Base-by-base conservation (phyloP, 2,888 invertebrate genomes). In the Osmoderma eremita region DNA sequence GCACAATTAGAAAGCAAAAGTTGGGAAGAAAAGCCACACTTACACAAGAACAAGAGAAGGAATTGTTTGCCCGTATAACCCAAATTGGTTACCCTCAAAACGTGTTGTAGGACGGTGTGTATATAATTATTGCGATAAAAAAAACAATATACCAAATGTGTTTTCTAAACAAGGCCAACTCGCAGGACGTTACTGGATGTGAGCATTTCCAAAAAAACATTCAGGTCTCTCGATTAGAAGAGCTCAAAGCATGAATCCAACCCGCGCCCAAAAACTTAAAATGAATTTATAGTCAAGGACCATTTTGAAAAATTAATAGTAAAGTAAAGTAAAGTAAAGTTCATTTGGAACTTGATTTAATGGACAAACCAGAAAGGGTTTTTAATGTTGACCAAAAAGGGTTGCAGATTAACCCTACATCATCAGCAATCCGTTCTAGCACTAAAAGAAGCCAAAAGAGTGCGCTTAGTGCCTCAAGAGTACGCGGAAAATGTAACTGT, bases 401-500 rank as follows among this genome's bases (percentile, higher is more conserved):
- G 71, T 10, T 72, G 72, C 63, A 20, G 69, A 0, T 58, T 76
- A 8, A 75, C 70, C 1, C n/a, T 76, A 0, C 75, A 76, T 54
- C 56, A 75, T 20, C 66, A 71, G 17, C 75, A 66, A 48, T 49
- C 42, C 6, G 74, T 73, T 22, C 56, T 72, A 20, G 74, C 72
- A 12, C 17, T 67, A 63, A 72, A 69, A 73, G 75, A 74, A 30
- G 45, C 69, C 10, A 73, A 72, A 65, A 68, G 72, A 36, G 73
- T 77, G 15, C 75, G 75, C 64, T 45, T 75, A 6, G 56, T 75
- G 5, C 71, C 71, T 8, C 63, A 63, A 36, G 77, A 78, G 61
- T 74, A 78, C 63, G 76, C 68, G 20, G 74, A 77, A 71, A 77
- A 74, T 63, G 73, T 75, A n/a, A 73, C 75, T 10, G 65, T 76